phyloP scores from a whole-genome alignment of 2,888 invertebrate species.

The Xestobium rufovillosum region DNA sequence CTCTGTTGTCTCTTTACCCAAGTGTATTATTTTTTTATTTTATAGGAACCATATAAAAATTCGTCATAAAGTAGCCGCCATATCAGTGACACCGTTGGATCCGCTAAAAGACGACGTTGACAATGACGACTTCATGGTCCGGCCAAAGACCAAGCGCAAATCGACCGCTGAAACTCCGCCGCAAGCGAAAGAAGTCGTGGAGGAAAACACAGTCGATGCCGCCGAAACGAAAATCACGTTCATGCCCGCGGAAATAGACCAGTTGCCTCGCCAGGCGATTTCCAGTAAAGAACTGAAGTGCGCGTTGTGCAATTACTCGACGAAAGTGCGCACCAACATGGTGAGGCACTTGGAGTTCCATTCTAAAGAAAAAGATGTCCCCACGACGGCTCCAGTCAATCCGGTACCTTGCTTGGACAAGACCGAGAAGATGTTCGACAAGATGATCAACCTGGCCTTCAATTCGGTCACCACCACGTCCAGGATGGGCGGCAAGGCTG shows the following conservation, averaged over 20 bases:
- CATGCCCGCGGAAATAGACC: slow-evolving; percentile 55
- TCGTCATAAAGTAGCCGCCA: slow-evolving; percentile 44
- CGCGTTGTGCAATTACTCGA: slow-evolving; percentile 58
- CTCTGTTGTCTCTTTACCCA: too few relatives aligned
- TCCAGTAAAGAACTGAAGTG: slow-evolving; percentile 56
- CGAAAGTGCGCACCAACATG: slow-evolving; percentile 65
- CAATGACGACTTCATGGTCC: slow-evolving; percentile 45
- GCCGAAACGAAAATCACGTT: slow-evolving; percentile 34
- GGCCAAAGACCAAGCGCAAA: slow-evolving; percentile 32
- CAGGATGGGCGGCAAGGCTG: slow-evolving; percentile 39
- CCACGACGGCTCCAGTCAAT: slow-evolving; percentile 66
- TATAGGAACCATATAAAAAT: slow-evolving; percentile 48
- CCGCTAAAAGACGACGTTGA: slow-evolving; percentile 43
- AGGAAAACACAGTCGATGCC: not conserved
- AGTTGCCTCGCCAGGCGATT: slow-evolving; percentile 58
- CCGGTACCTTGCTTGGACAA: slow-evolving; percentile 73
- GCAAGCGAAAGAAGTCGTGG: slow-evolving; percentile 10
- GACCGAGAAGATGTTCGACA: slow-evolving; percentile 75
- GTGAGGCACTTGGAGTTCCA: slow-evolving; percentile 63
- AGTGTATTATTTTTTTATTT: too few relatives aligned
- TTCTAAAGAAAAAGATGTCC: slow-evolving; percentile 50
- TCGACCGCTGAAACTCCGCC: slow-evolving; percentile 11
- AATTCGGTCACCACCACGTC: slow-evolving; percentile 46
- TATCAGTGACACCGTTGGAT: slow-evolving; percentile 43
- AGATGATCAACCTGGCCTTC: slow-evolving; percentile 77